These are phyloP conservation scores for Sinelater perroti DNA, from an alignment of 2,888 invertebrate genomes.

Conservation along the genomic window DNA sequence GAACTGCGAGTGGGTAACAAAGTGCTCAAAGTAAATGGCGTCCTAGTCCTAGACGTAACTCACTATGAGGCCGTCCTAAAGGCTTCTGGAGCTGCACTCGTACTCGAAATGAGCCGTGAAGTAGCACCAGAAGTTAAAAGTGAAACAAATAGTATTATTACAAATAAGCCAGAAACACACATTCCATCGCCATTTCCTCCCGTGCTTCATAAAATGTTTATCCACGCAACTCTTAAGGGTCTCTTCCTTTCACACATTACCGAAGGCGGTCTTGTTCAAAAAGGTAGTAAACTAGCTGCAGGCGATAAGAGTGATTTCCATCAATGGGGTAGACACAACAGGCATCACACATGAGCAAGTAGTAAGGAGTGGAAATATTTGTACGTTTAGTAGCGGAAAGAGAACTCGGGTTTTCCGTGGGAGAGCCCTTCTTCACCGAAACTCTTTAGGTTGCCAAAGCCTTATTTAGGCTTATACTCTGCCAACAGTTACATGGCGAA, in stretches of 20 bases:
- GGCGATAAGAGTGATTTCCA: conserved; percentile 89
- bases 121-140: conserved; percentile 57
- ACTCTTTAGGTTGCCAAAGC: conserved; percentile 67
- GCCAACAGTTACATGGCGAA: conserved; percentile 78
- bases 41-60: conserved; percentile 85
- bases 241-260: conserved; percentile 88
- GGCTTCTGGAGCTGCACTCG: conserved; percentile 70
- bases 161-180: conserved; percentile 33
- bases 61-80: conserved; percentile 95
- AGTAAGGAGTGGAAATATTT: conserved; percentile 89
- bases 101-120: conserved; percentile 66
- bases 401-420: conserved; percentile 48
- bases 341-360: conserved; percentile 92
- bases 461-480: conserved; percentile 69
- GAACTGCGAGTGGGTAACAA: conserved; percentile 91
- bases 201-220: conserved; percentile 74
- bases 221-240: conserved; percentile 91
- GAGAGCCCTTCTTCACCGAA: conserved; percentile 64
- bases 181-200: conserved; percentile 46
- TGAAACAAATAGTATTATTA: conserved; percentile 32
- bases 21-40: conserved; percentile 88
- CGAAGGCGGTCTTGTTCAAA: conserved; percentile 90
- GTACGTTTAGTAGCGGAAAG: conserved; percentile 90
- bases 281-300: conserved; percentile 86
- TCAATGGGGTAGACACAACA: conserved; percentile 94